Conservation (phyloP, 2,888 invertebrate genomes). For the Lasiommata megera region DNA sequence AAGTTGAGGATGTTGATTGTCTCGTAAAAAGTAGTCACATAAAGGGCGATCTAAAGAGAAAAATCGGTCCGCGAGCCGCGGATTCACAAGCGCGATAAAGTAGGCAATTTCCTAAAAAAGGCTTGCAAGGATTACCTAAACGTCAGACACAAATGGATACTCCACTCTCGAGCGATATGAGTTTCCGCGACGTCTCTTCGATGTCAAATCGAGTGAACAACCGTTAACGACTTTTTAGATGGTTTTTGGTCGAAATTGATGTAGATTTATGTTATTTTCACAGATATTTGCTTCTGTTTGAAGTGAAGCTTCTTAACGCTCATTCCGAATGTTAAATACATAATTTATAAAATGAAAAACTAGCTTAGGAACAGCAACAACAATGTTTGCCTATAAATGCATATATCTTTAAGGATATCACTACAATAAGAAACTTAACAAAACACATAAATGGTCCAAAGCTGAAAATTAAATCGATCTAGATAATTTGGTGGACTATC, state of each 20-base stretch:
- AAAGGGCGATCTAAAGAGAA: constrained; percentile 20
- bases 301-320: too few species aligned
- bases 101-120: constrained; percentile 37
- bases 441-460: too few species aligned
- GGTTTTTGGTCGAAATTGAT: neutral
- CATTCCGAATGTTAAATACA: too few species aligned
- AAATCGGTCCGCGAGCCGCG: constrained; percentile 16
- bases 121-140: constrained; percentile 31
- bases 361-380: too few species aligned
- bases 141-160: constrained; percentile 32
- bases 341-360: too few species aligned
- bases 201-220: constrained; percentile 20
- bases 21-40: constrained; percentile 19
- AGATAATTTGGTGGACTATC: too few species aligned
- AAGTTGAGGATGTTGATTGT: neutral
- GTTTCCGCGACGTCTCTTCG: constrained; percentile 19
- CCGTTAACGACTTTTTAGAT: constrained; percentile 21
- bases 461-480: too few species aligned
- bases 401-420: too few species aligned
- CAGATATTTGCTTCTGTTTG: neutral
- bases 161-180: constrained; percentile 25
- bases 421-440: too few species aligned
- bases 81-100: constrained; percentile 30
- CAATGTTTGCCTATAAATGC: too few species aligned
- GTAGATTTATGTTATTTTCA: neutral